A percentile compares a stretch with the other conserved stretches of the same genome.
Evolutionary conservation across 2,797 vertebrate genomes (phyloP).

Genomic region (Urosaurus nigricauda): DNA sequence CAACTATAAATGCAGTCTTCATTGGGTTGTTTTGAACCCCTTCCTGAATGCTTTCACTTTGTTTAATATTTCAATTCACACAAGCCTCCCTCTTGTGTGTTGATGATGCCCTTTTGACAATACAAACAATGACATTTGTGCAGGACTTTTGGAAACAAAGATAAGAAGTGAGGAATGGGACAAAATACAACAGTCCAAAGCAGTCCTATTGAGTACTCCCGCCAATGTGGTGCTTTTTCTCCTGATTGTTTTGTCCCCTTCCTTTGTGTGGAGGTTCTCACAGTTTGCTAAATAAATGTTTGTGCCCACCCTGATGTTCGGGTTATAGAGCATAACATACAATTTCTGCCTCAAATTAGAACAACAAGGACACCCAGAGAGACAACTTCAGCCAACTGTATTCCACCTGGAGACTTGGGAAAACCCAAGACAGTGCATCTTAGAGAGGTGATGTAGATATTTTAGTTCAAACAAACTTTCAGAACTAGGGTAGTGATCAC

Average conservation of each 20-base stretch:
- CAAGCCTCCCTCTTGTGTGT: background rate
- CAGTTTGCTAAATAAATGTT: background rate
- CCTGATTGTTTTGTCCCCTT: no score
- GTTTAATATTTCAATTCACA: background rate
- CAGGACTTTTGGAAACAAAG: background rate
- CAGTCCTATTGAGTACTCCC: background rate
- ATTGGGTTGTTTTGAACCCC: background rate
- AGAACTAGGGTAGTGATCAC: no score
- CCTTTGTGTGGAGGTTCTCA: background rate
- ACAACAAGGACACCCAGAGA: no score
- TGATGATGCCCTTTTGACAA: background rate
- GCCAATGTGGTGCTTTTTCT: no score
- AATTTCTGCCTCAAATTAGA: background rate
- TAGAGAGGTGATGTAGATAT: background rate
- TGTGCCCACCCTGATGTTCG: no score
- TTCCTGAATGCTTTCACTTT: background rate
- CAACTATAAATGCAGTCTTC: background rate
- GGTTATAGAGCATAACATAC: background rate
- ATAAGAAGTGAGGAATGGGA: background rate
- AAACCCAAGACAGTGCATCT: background rate
- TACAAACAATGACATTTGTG: background rate
- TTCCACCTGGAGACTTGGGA: background rate
- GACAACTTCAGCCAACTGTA: background rate
- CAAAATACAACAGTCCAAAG: background rate
- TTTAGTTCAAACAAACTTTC: background rate